phyloP scores from a whole-genome alignment of 37 sponge, comb jelly and placozoan species.

The Petrosia ficiformis region DNA sequence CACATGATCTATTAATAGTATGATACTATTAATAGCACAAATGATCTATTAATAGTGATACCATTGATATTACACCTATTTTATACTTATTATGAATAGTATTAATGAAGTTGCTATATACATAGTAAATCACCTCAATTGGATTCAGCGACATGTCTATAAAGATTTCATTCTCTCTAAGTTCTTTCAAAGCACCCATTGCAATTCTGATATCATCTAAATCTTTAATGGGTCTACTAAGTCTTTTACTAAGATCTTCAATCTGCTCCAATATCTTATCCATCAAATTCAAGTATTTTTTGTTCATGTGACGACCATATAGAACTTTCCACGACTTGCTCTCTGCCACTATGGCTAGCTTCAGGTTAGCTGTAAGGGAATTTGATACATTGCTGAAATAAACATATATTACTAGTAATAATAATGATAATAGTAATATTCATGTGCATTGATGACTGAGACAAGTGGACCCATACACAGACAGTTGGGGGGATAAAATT shows the following conservation, averaged over 20 bases:
- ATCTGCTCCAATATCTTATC: conserved; percentile 76
- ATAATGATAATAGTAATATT: not conserved
- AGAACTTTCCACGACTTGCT: conserved; percentile 86
- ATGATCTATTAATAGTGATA: not conserved
- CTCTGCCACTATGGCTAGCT: conserved; percentile 85
- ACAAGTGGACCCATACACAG: not conserved
- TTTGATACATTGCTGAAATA: not conserved
- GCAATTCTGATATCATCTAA: conserved; percentile 90
- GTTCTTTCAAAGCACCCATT: conserved; percentile 83
- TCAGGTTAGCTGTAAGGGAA: conserved; percentile 57
- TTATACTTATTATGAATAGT: too few relatives aligned
- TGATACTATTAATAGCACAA: too few relatives aligned
- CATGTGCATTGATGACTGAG: not conserved
- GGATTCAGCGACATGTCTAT: conserved; percentile 91
- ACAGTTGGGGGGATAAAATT: not conserved
- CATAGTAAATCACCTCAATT: too few relatives aligned
- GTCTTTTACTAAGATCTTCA: conserved; percentile 74
- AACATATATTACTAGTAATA: not conserved
- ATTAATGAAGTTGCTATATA: too few relatives aligned
- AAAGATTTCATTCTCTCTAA: conserved; percentile 86
- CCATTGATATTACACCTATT: not conserved
- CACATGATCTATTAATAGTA: too few relatives aligned
- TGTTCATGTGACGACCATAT: conserved; percentile 80
- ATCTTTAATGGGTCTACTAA: conserved; percentile 84
- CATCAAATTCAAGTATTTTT: conserved; percentile 68